phyloP scores from a whole-genome alignment of 2,888 invertebrate genomes.

The Zygothrica quintamaculata region DNA sequence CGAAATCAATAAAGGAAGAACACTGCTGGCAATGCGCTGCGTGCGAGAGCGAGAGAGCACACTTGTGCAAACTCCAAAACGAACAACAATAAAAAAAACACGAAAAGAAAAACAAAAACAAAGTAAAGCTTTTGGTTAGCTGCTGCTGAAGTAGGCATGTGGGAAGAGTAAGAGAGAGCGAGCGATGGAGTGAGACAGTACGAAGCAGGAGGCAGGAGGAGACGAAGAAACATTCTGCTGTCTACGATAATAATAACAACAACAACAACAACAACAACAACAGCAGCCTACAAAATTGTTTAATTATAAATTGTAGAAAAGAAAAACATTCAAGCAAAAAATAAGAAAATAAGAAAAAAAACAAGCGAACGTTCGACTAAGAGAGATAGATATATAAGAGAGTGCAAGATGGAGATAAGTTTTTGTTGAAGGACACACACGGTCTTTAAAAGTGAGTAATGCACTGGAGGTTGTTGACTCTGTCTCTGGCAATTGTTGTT shows the following conservation, averaged over 20 bases:
- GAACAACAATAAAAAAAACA: constrained; percentile 2
- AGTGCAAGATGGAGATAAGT: constrained; percentile 74
- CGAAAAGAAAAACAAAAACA: constrained; percentile 27
- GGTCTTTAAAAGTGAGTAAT: constrained; percentile 83
- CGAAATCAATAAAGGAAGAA: constrained; percentile 57
- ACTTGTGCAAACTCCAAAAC: constrained; percentile 59
- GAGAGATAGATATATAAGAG: constrained; percentile 31
- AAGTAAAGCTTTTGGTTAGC: constrained; percentile 39
- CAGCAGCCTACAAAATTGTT: constrained; percentile 62
- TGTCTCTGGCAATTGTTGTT: constrained; percentile 25
- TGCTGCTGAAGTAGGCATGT: constrained; percentile 34
- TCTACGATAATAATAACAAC: constrained; percentile 25
- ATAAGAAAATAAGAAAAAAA: constrained; percentile 49
- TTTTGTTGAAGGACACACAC: constrained; percentile 83
- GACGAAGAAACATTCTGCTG: constrained; percentile 23
- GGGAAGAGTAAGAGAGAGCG: constrained; percentile 29
- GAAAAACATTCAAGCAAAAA: constrained; percentile 53
- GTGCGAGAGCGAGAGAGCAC: constrained; percentile 29
- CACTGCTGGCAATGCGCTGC: too few relatives aligned
- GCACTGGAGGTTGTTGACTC: constrained; percentile 82
- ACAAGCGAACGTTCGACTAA: constrained; percentile 27
- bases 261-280: constrained; percentile 17
- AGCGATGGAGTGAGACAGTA: constrained; percentile 1
- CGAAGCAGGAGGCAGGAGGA: constrained; percentile 16
- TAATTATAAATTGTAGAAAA: constrained; percentile 77